These are phyloP conservation scores for Anseranas semipalmata DNA, from an alignment of 2,113 vertebrate species.

Conservation along the genomic window DNA sequence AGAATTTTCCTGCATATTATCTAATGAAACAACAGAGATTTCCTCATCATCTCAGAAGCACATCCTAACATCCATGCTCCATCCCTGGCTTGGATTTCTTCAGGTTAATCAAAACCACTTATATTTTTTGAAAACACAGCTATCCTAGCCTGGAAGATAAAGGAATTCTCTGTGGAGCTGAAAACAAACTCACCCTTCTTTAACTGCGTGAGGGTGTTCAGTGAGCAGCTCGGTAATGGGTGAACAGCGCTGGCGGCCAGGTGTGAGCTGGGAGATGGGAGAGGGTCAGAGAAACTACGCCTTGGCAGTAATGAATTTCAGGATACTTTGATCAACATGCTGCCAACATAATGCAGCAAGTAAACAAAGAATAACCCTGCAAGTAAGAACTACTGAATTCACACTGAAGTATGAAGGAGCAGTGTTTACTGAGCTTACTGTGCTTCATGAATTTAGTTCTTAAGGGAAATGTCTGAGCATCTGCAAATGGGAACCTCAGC, in stretches of 20 bases:
- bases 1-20: background rate
- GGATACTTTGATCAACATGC: background rate
- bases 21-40: background rate
- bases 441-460: background rate
- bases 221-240: background rate
- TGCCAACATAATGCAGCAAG: background rate
- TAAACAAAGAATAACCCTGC: background rate
- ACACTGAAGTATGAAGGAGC: background rate
- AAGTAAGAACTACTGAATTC: background rate
- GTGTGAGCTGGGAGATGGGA: fast-evolving
- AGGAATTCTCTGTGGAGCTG: background rate
- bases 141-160: background rate
- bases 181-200: background rate
- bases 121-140: background rate
- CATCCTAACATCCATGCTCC: background rate
- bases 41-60: background rate
- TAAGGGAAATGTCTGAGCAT: background rate
- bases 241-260: background rate
- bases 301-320: background rate
- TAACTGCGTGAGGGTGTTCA: background rate
- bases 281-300: background rate
- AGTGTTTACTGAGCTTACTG: background rate
- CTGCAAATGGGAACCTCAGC: background rate
- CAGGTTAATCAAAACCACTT: background rate
- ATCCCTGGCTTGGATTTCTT: background rate